Percentiles rank a stretch among this genome's conserved stretches.
Evolutionary conservation across 2,113 vertebrate genomes (phyloP).

Genomic region (Amphiprion ocellaris): DNA sequence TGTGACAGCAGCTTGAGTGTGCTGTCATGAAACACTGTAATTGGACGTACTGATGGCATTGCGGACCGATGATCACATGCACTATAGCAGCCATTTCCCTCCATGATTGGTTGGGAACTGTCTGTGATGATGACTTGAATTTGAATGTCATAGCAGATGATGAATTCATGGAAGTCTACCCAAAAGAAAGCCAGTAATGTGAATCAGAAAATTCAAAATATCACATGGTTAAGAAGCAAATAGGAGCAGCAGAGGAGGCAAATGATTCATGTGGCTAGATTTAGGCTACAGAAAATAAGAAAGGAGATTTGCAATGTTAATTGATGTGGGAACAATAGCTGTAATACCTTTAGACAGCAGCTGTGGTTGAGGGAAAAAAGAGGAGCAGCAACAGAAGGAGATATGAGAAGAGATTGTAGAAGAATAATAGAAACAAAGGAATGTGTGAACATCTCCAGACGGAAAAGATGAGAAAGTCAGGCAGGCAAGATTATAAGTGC

Average conservation of each 20-base stretch:
- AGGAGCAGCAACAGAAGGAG: neutral
- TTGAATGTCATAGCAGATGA: conserved; percentile 28
- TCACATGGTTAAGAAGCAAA: conserved; percentile 33
- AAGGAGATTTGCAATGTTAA: conserved; percentile 61
- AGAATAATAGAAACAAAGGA: neutral
- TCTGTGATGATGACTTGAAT: conserved; percentile 24
- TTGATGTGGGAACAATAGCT: conserved; percentile 54
- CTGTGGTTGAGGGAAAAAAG: neutral
- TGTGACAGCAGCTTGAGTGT: conserved; percentile 21
- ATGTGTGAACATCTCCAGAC: neutral
- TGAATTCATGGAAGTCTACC: conserved; percentile 25
- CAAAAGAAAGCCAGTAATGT: conserved; percentile 25
- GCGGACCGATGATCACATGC: conserved; percentile 32
- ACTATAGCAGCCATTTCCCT: conserved; percentile 27
- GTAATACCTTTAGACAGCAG: conserved; percentile 45
- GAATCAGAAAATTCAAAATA: conserved; percentile 48
- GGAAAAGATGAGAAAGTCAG: neutral
- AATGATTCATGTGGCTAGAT: conserved; percentile 49
- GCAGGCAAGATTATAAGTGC: conserved; percentile 4
- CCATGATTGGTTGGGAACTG: neutral
- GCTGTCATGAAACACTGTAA: conserved; percentile 31
- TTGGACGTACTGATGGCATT: conserved; percentile 25
- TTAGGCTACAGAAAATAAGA: conserved; percentile 27
- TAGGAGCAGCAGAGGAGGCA: conserved; percentile 23
- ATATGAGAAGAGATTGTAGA: conserved; percentile 1